Percentiles rank a stretch among this genome's conserved stretches.
These are phyloP conservation scores for Brachirus orientalis DNA, from an alignment of 2,113 vertebrate species.

Conservation along the genomic window DNA sequence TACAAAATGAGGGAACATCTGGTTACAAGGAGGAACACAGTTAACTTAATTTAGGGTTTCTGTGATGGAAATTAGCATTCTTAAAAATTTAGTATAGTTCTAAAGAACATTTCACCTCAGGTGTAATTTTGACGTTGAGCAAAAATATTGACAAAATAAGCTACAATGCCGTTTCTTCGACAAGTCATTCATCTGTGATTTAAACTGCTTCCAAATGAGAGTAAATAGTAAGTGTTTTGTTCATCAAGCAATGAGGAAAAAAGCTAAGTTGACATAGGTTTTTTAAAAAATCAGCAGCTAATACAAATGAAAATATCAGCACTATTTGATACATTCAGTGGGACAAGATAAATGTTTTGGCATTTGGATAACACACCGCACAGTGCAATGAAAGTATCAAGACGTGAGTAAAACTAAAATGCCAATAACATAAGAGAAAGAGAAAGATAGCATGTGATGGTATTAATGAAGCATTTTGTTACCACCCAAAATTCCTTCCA, in stretches of 20 bases:
- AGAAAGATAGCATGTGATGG: constrained; percentile 2
- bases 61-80: no score
- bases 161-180: no score
- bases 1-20: constrained; percentile 7
- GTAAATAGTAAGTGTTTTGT: no score
- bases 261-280: no score
- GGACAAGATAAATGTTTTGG: not conserved
- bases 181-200: no score
- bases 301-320: not conserved
- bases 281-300: no score
- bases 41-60: not conserved
- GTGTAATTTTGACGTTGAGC: no score
- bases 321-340: not conserved
- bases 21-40: constrained; percentile 5
- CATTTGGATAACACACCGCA: constrained; percentile 4
- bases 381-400: constrained; percentile 12
- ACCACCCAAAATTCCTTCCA: constrained; percentile 34
- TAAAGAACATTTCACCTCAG: no score
- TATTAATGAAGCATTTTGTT: constrained; percentile 63
- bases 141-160: no score
- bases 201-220: no score
- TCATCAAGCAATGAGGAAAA: no score
- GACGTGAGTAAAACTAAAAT: constrained; percentile 6
- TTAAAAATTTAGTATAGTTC: not conserved
- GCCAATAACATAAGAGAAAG: not conserved